Percentiles rank a stretch among this genome's conserved stretches.
These are phyloP conservation scores for Noctua janthe DNA, from an alignment of 2,888 invertebrate genomes.

Conservation along the genomic window DNA sequence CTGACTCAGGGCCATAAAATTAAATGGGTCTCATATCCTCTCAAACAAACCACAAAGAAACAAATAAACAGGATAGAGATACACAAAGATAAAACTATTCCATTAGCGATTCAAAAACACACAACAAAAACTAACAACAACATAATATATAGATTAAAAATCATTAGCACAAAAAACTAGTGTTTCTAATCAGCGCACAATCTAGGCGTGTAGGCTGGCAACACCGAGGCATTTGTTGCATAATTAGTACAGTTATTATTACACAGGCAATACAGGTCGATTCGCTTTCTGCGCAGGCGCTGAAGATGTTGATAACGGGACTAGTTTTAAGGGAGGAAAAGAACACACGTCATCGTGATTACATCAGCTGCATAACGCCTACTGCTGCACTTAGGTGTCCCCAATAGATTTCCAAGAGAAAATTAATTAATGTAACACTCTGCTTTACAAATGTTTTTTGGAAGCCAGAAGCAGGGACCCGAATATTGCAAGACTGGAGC, in stretches of 20 bases:
- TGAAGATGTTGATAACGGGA: slow-evolving; percentile 50
- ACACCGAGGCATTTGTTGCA: slow-evolving; percentile 50
- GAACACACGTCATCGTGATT: neutral
- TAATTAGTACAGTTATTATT: slow-evolving; percentile 57
- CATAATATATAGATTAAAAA: slow-evolving; percentile 62
- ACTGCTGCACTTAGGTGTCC: neutral
- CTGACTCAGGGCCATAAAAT: neutral
- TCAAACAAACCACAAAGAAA: neutral
- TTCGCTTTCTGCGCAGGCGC: slow-evolving; percentile 57
- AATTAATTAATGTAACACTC: neutral
- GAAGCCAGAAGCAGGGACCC: neutral
- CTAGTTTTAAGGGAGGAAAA: slow-evolving; percentile 26
- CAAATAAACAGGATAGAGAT: neutral
- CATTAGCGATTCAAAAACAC: slow-evolving; percentile 59
- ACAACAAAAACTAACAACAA: slow-evolving; percentile 46
- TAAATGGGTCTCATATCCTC: slow-evolving; percentile 1
- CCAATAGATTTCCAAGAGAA: neutral
- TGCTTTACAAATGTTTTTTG: neutral
- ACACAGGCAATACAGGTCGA: slow-evolving; percentile 46
- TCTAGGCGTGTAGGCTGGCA: slow-evolving; percentile 62
- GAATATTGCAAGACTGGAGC: too few relatives aligned
- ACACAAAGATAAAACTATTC: slow-evolving; percentile 43
- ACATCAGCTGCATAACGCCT: neutral
- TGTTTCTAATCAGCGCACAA: slow-evolving; percentile 59
- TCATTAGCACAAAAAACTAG: slow-evolving; percentile 54